Evolutionary conservation across 2,113 vertebrate species (phyloP), one percentile per base, ranked within the genome.

Genomic region (Dissostichus mawsoni): DNA sequence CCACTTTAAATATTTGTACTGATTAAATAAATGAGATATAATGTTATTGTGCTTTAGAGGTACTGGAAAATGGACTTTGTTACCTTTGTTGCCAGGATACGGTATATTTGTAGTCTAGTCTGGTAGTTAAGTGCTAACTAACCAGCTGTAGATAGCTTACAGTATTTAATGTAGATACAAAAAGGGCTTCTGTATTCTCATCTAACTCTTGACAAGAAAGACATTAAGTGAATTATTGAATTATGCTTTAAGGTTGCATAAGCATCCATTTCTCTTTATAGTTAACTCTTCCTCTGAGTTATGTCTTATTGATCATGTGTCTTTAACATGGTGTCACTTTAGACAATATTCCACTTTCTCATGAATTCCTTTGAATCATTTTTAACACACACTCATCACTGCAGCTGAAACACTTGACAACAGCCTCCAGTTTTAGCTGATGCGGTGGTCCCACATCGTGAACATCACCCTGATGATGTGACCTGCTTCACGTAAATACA

Each of bases 291-390:
- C 14, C 11, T 62, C 4, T 11, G 51, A 29, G 17, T 25, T 25
- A 25, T 25, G 25, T 25, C 25, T 36, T 9, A 8, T 52, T 8
- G 10, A 33, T 1, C 4, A 36, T 5, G 13, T n/a, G 58, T 33
- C 23, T n/a, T 48, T 2, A 25, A 2, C 25, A 25, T 25, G 9
- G n/a, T 58, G 9, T 58, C 52, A 20, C 5, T 13, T 59, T 11
- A 61, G 33, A 36, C 3, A 12, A 55, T n/a, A 23, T 64, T 72
- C 70, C 41, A 65, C 4, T 45, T 69, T 25, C 45, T 56, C 36
- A 36, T 13, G 23, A 9, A 41, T 67, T 55, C 14, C 56, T 36
- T 12, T 78, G 56, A 78, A 17, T 68, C 25, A 20, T 83, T 20
- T n/a, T 41, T 11, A 48, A 52, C 50, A 7, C n/a, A 52, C n/a